Conservation (phyloP, 2,888 invertebrate species). For the Philonicus albiceps region DNA sequence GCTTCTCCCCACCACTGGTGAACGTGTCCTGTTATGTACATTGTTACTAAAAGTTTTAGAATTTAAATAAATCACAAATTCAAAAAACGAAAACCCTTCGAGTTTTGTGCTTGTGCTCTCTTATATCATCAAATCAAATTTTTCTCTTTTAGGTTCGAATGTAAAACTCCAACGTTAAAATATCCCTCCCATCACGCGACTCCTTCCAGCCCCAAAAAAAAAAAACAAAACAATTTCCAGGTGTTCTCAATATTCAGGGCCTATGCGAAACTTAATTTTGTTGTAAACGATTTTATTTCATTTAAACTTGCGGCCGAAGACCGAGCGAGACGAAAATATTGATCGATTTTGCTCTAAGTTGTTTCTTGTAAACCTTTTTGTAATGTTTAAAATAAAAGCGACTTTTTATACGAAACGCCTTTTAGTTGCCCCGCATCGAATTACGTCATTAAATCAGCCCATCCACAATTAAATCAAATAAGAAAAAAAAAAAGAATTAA, state of each 20-base stretch:
- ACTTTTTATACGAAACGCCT: conserved; percentile 15
- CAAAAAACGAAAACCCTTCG: conserved; percentile 37
- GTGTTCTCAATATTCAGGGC: conserved; percentile 18
- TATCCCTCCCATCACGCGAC: background rate
- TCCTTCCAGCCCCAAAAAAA: background rate
- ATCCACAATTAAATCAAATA: background rate
- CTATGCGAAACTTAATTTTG: conserved; percentile 24
- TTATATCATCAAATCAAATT: conserved; percentile 34
- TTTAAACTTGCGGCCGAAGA: background rate
- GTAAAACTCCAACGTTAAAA: conserved; percentile 47
- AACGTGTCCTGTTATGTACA: conserved; percentile 16
- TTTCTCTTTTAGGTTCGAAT: conserved; percentile 48
- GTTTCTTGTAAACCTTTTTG: conserved; percentile 19
- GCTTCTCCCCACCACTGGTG: conserved; percentile 2
- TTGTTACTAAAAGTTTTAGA: conserved; percentile 27
- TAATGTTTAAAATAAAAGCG: conserved; percentile 26
- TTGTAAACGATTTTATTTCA: background rate
- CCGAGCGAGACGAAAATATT: background rate
- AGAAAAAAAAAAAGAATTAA: background rate
- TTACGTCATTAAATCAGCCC: background rate
- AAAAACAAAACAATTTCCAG: background rate
- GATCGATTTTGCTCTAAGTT: conserved; percentile 6
- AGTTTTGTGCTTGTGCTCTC: background rate
- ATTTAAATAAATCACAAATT: conserved; percentile 36
- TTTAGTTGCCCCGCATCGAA: background rate